Conservation (phyloP, 2,113 vertebrate genomes). For the Lagopus leucura region DNA sequence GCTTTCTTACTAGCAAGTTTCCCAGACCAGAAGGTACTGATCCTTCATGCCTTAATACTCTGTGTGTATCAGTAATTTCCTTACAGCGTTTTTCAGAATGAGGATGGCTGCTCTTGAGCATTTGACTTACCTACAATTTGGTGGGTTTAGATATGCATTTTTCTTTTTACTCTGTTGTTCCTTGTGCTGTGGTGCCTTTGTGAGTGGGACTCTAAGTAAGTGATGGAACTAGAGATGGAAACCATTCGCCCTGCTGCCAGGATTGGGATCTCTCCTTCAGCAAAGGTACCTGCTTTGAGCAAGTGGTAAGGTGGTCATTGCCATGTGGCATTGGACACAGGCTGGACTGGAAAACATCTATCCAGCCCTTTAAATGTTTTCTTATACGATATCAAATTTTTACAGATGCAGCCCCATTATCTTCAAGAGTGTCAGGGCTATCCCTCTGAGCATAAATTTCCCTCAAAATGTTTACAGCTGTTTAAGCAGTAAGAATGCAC, state of each 20-base stretch:
- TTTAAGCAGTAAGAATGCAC: neutral
- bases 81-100: conserved; percentile 45
- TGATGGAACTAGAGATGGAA: neutral
- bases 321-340: neutral
- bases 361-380: neutral
- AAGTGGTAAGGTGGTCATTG: neutral
- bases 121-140: conserved; percentile 58
- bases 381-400: neutral
- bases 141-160: conserved; percentile 33
- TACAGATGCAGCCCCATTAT: neutral
- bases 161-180: conserved; percentile 9
- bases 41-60: neutral
- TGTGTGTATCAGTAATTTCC: conserved; percentile 58
- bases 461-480: neutral
- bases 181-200: neutral
- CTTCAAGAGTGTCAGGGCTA: neutral
- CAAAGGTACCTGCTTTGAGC: neutral
- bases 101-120: conserved; percentile 40
- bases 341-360: neutral
- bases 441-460: neutral
- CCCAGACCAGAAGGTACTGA: conserved; percentile 66
- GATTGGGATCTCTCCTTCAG: neutral
- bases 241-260: neutral
- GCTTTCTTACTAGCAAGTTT: conserved; percentile 57
- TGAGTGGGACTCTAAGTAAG: neutral